Evolutionary conservation across 2,888 invertebrate species (phyloP).

Genomic region (Meliscaeva auricollis): DNA sequence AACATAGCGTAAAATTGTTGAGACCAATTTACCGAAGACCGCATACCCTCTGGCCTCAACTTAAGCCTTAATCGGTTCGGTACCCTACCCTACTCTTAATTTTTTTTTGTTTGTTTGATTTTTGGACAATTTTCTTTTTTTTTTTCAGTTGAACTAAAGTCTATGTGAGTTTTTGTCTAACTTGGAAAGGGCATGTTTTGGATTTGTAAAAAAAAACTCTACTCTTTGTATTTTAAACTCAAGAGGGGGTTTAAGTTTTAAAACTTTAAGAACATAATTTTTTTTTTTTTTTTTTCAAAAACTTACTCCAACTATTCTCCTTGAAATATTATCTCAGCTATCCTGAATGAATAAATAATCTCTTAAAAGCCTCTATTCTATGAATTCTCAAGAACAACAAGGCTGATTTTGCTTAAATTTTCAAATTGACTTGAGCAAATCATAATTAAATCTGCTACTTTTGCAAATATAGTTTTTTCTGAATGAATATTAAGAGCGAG

Average conservation of each 20-base stretch:
- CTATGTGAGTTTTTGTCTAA: constrained; percentile 8
- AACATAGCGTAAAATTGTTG: constrained; percentile 71
- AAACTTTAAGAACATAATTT: too few species aligned
- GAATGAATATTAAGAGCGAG: neutral
- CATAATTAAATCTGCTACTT: too few species aligned
- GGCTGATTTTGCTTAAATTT: neutral
- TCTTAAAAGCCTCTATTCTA: too few species aligned
- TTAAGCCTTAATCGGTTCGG: constrained; percentile 39
- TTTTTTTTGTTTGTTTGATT: neutral
- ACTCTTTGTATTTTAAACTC: too few species aligned
- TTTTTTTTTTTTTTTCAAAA: too few species aligned
- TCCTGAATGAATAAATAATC: too few species aligned
- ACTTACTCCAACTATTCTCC: too few species aligned
- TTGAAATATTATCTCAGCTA: too few species aligned
- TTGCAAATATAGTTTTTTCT: too few species aligned
- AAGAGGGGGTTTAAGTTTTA: too few species aligned
- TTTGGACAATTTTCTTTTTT: constrained; percentile 15
- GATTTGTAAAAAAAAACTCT: neutral
- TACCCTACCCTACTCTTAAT: constrained; percentile 17
- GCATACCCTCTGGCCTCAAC: constrained; percentile 48
- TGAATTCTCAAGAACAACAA: neutral
- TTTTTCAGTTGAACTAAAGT: constrained; percentile 19
- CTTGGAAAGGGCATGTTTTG: neutral
- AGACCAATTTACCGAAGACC: constrained; percentile 64
- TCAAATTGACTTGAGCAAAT: too few species aligned